Percentiles rank a stretch among this genome's conserved stretches.
These are phyloP conservation scores for Noctilio leporinus DNA, from an alignment of 2,113 vertebrate genomes.

Conservation along the genomic window DNA sequence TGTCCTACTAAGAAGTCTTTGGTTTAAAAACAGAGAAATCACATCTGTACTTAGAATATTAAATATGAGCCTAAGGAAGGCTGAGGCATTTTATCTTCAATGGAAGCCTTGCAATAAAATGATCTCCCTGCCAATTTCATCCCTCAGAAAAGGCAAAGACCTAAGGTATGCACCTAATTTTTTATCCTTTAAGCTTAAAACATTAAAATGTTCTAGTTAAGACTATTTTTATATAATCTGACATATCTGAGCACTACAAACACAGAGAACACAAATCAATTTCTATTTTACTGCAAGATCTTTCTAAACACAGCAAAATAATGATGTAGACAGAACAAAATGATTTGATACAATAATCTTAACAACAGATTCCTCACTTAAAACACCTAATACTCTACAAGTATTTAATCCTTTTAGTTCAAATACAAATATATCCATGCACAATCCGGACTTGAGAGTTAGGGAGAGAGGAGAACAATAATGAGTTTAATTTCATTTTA, in stretches of 20 bases:
- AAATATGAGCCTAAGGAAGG: not conserved
- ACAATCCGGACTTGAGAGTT: not conserved
- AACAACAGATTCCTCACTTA: not conserved
- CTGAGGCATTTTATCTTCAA: not conserved
- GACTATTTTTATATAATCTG: not conserved
- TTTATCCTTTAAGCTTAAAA: not conserved
- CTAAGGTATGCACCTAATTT: not conserved
- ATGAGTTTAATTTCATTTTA: not conserved
- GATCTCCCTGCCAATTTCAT: not conserved
- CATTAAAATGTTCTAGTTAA: not conserved
- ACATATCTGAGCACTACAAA: not conserved
- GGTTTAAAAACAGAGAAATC: not conserved
- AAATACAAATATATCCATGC: not conserved
- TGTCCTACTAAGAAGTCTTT: not conserved
- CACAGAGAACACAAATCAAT: not conserved
- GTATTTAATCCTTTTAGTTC: not conserved
- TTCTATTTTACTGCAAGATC: not conserved
- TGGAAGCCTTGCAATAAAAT: not conserved
- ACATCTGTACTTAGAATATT: not conserved
- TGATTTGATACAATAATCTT: slow-evolving; percentile 10
- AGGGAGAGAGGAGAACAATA: fast-evolving
- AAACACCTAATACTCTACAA: not conserved
- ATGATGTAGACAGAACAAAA: not conserved
- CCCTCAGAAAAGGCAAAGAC: not conserved
- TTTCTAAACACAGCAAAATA: not conserved